These are phyloP conservation scores for Oreamnos americanus DNA, from an alignment of 2,113 vertebrate species.

Conservation along the genomic window DNA sequence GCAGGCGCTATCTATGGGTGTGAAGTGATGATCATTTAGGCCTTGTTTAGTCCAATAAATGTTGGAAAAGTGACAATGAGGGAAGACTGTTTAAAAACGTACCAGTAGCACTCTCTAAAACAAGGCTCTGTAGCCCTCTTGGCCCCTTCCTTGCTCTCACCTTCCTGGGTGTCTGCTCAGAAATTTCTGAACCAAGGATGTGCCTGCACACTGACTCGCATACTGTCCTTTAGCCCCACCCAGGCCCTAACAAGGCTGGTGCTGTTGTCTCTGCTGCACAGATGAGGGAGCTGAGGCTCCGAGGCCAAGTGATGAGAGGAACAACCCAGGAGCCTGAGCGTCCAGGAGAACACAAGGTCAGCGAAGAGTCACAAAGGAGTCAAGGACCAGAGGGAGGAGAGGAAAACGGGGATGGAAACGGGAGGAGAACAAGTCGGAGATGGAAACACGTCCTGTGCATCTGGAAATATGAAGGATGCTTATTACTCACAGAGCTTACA, in stretches of 20 bases:
- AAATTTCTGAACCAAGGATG: not conserved
- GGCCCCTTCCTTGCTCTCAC: not conserved
- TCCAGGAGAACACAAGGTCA: not conserved
- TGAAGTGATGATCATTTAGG: not conserved
- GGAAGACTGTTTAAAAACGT: not conserved
- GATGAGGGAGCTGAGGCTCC: not conserved
- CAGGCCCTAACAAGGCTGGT: not conserved
- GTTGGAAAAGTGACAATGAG: not conserved
- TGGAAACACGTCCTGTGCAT: not conserved
- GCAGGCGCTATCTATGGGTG: not conserved
- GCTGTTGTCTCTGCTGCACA: not conserved
- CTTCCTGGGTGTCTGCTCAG: not conserved
- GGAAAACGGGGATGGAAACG: not conserved
- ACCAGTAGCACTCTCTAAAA: not conserved
- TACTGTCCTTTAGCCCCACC: not conserved
- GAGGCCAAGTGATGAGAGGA: not conserved
- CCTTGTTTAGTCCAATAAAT: not conserved
- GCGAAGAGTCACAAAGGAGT: not conserved
- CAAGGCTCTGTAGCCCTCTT: not conserved
- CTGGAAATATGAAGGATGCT: not conserved
- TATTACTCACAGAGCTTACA: not conserved
- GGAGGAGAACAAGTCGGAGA: not conserved
- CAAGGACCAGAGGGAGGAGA: not conserved
- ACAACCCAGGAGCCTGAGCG: not conserved
- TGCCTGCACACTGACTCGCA: rapidly evolving